Conservation (phyloP, 2,797 vertebrate genomes). For the Lepilemur septentrionalis region DNA sequence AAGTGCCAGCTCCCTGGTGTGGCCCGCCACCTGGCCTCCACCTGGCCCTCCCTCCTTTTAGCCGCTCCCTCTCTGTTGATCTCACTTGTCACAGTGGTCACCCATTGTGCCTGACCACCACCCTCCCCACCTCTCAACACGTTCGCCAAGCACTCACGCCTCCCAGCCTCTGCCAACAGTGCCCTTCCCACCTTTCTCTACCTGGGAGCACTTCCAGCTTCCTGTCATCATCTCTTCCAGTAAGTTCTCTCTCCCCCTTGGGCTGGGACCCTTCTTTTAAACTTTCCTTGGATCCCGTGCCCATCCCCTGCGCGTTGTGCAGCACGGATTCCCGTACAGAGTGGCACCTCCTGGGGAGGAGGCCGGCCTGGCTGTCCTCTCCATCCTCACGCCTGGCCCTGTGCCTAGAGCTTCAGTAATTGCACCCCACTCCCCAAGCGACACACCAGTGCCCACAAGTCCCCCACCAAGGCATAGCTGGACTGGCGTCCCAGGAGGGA, state of each 20-base stretch:
- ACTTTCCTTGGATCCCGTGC: slow-evolving; percentile 26
- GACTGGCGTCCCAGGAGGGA: neutral
- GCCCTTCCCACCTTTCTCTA: neutral
- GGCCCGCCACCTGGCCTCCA: neutral
- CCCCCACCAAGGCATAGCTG: neutral
- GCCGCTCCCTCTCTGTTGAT: neutral
- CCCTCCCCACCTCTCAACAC: neutral
- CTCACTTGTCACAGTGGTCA: neutral
- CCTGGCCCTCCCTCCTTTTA: neutral
- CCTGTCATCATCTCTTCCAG: neutral
- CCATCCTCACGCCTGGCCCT: neutral
- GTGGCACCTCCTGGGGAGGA: neutral
- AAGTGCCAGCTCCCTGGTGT: neutral
- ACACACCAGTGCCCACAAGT: neutral
- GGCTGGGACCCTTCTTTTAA: slow-evolving; percentile 32
- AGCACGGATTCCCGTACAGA: neutral
- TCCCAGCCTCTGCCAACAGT: neutral
- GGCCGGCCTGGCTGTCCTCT: neutral
- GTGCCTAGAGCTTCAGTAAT: neutral
- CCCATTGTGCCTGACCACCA: neutral
- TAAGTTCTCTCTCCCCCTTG: neutral
- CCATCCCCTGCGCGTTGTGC: neutral
- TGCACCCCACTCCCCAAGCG: neutral
- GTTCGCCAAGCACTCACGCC: fast-evolving
- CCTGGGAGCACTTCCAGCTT: neutral